Percentiles rank a stretch among this genome's conserved stretches.
Conservation (phyloP, 2,797 vertebrate species). For the Sebastes dallii region DNA sequence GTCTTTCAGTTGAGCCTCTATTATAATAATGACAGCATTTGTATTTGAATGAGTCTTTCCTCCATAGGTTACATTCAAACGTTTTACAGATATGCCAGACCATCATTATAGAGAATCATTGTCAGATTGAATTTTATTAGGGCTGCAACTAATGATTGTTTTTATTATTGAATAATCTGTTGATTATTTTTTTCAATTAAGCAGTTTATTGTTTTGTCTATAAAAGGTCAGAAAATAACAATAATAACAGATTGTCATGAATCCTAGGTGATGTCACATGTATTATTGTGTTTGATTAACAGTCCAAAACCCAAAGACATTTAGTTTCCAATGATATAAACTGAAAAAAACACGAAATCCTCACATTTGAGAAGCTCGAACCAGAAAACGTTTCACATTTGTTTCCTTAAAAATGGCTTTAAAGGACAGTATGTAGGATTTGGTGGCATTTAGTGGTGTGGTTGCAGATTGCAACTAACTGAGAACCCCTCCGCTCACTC, state of each 20-base stretch:
- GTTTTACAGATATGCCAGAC: background rate
- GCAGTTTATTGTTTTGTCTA: background rate
- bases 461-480: too few species aligned
- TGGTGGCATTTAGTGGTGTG: too few species aligned
- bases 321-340: background rate
- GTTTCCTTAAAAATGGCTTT: background rate
- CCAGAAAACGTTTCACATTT: background rate
- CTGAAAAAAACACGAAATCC: background rate
- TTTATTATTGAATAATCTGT: background rate
- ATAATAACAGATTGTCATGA: background rate
- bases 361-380: background rate
- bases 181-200: background rate
- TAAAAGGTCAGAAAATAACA: background rate
- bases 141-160: background rate
- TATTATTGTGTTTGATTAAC: background rate
- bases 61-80: background rate
- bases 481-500: too few species aligned
- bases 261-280: background rate
- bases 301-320: background rate
- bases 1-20: background rate
- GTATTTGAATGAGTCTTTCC: background rate
- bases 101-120: background rate
- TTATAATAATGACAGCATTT: constrained; percentile 10
- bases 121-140: background rate
- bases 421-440: background rate